Evolutionary conservation across 2,113 vertebrate species (phyloP), one percentile per base, ranked within the genome.

Genomic region (Siniperca knerii): DNA sequence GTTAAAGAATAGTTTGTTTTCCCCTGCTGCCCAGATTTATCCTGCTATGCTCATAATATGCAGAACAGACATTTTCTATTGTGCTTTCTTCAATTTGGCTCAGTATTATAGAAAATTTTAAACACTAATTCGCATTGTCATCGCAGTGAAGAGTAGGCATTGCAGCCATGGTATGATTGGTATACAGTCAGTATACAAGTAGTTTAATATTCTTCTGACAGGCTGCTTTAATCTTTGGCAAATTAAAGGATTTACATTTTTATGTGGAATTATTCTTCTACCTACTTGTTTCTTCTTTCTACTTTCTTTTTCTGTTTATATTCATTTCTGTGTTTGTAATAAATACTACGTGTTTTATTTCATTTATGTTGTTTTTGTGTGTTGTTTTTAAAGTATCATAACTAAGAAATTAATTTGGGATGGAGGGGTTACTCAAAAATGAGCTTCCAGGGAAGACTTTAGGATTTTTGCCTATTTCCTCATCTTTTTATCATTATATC

Each of bases 241-340:
- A 16, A 64, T 52, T 33, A 12, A 16, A 48, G 23, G 0, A 33
- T 75, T 66, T 4, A 29, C 18, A 33, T 70, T 37, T 55, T 9
- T 29, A 33, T 21, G 1, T 42, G 1, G 8, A 2, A 11, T 62
- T 18, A 1, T 62, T 33, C 35, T 10, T 57, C 37, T 10, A 13
- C 40, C 6, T 52, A 1, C 33, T 54, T 54, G 9, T 10, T 29
- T 9, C 11, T 29, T 13, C 40, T 54, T 54, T 40, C 7, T 16
- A 20, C 21, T 67, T 44, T 37, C 8, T 35, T 29, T 15, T 35
- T 29, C 18, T 72, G 2, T 67, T 54, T 62, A 13, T 12, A 8
- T 55, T 72, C 0, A 5, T 60, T 50, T 77, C 12, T 50, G 46
- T 67, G 18, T 75, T 60, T 79, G 2, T 10, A 83, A 83, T 83